These are phyloP conservation scores for Beris chalybata DNA, from an alignment of 2,888 invertebrate species.

Conservation along the genomic window DNA sequence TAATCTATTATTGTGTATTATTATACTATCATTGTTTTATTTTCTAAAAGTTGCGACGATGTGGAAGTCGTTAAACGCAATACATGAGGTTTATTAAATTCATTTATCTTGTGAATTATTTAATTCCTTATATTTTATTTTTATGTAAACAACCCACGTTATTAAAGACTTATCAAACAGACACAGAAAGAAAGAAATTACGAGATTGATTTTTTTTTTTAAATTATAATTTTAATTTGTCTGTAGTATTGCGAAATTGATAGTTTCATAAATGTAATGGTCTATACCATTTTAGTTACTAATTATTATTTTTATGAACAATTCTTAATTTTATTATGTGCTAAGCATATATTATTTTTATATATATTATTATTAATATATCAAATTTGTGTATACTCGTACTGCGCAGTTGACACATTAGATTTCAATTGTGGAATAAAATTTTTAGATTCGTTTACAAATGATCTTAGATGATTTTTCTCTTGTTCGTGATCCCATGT, in stretches of 20 bases:
- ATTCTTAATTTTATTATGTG: constrained; percentile 2
- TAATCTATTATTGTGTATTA: constrained; percentile 14
- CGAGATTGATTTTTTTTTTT: not conserved
- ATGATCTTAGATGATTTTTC: constrained; percentile 8
- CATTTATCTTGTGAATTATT: constrained; percentile 6
- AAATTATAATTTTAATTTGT: constrained; percentile 4
- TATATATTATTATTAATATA: constrained; percentile 13
- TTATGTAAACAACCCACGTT: too few relatives aligned
- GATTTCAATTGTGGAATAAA: constrained; percentile 25
- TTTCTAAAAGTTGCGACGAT: not conserved
- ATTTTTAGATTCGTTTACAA: constrained; percentile 26
- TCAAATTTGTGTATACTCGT: constrained; percentile 5
- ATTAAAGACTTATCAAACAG: too few relatives aligned
- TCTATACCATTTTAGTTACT: not conserved
- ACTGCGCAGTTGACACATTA: constrained; percentile 3
- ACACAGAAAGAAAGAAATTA: too few relatives aligned
- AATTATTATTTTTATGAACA: constrained; percentile 17
- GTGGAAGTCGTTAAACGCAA: not conserved
- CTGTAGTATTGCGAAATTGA: not conserved
- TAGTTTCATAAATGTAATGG: not conserved
- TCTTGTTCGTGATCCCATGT: not conserved
- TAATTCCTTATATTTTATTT: too few relatives aligned
- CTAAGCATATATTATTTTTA: constrained; percentile 19
- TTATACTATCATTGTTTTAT: constrained; percentile 5
- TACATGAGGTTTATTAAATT: not conserved